phyloP scores from a whole-genome alignment of 2,797 vertebrate genomes.

The Sus cebifrons region DNA sequence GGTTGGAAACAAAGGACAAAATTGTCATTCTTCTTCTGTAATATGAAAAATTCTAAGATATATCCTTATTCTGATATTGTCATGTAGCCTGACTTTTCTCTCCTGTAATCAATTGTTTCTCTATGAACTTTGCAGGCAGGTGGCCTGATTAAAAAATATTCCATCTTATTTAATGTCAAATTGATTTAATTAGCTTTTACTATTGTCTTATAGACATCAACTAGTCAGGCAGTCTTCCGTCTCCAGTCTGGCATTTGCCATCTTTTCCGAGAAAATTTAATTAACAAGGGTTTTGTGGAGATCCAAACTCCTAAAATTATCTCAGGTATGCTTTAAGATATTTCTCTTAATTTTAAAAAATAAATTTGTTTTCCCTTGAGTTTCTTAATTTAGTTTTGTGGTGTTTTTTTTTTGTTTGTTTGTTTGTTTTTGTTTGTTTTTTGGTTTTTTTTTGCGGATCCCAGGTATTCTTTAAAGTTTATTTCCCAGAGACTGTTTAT shows the following conservation, averaged over 20 bases:
- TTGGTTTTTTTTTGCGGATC: not conserved
- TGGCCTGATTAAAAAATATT: conserved; percentile 42
- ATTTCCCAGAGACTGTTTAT: conserved; percentile 6
- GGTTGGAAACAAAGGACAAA: conserved; percentile 6
- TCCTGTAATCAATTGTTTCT: conserved; percentile 34
- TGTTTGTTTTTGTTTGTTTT: not conserved
- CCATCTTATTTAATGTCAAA: conserved; percentile 63
- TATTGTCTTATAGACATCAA: conserved; percentile 94
- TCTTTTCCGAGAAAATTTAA: conserved; percentile 98
- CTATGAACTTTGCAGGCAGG: not conserved
- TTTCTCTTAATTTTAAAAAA: conserved; percentile 44
- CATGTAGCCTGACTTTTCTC: not conserved
- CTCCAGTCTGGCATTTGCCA: conserved; percentile 98
- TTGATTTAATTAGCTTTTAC: conserved; percentile 84
- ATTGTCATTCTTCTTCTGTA: not conserved
- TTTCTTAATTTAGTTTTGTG: conserved; percentile 9
- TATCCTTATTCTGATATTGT: not conserved
- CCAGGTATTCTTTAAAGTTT: not conserved
- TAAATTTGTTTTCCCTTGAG: not conserved
- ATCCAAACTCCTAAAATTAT: conserved; percentile 99
- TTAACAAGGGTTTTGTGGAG: conserved; percentile 98
- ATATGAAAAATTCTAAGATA: conserved; percentile 4
- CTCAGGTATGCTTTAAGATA: conserved; percentile 93
- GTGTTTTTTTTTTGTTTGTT: no score
- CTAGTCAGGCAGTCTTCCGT: conserved; percentile 97